Evolutionary conservation across 2,113 vertebrate species (phyloP).

Genomic region (Anarhynchus alexandrinus): DNA sequence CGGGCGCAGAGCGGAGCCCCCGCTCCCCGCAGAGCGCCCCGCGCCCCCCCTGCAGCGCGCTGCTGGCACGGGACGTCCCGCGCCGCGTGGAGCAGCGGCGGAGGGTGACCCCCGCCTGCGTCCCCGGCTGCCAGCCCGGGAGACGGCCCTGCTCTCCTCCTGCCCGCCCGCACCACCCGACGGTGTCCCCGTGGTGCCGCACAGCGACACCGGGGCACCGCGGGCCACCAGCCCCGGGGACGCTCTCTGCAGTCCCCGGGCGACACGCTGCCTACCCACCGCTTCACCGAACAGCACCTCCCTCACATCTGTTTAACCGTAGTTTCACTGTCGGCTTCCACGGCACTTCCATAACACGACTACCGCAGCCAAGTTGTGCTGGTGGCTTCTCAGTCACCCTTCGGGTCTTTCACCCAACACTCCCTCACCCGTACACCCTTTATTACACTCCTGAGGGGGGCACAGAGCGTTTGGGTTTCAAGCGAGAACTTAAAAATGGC

Average conservation of each 20-base stretch:
- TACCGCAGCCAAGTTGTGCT: accelerated
- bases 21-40: too few species aligned
- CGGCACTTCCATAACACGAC: accelerated
- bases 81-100: too few species aligned
- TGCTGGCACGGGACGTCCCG: too few species aligned
- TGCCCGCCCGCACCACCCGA: too few species aligned
- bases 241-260: not conserved
- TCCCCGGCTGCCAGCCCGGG: too few species aligned
- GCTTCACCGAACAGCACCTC: not conserved
- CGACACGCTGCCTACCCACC: not conserved
- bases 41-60: too few species aligned
- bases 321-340: not conserved
- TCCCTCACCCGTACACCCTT: not conserved
- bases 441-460: not conserved
- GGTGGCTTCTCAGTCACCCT: not conserved
- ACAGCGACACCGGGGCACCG: too few species aligned
- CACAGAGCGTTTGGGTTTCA: not conserved
- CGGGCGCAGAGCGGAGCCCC: too few species aligned
- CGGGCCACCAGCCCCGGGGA: too few species aligned
- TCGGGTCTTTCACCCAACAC: not conserved
- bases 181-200: too few species aligned
- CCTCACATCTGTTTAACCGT: accelerated
- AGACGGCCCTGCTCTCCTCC: too few species aligned
- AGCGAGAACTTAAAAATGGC: not conserved
- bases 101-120: too few species aligned